Percentiles rank a stretch among this genome's conserved stretches.
These are phyloP conservation scores for Adelognathus sp. DNA, from an alignment of 2,888 invertebrate species.

Conservation along the genomic window DNA sequence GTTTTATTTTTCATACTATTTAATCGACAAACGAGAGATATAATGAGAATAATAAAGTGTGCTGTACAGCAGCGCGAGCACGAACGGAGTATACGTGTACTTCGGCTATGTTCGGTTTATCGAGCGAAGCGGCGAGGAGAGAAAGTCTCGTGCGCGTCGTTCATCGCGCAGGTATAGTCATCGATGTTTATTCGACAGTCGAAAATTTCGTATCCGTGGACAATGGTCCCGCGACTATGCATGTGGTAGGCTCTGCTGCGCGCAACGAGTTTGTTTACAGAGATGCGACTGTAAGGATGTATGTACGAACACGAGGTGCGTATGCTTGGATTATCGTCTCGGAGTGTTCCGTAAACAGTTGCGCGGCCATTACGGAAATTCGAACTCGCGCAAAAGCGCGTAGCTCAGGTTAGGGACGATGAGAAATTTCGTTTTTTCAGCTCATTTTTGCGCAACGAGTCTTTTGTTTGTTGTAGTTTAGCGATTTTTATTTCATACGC, in stretches of 20 bases:
- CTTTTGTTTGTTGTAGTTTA: too few relatives aligned
- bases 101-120: neutral
- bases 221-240: neutral
- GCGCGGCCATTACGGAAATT: too few relatives aligned
- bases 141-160: slow-evolving; percentile 64
- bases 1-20: neutral
- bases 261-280: neutral
- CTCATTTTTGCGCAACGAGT: too few relatives aligned
- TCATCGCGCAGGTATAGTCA: slow-evolving; percentile 68
- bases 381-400: too few relatives aligned
- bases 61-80: too few relatives aligned
- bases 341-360: too few relatives aligned
- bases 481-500: too few relatives aligned
- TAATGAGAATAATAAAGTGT: too few relatives aligned
- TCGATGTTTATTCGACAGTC: slow-evolving; percentile 50
- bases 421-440: too few relatives aligned
- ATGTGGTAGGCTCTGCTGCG: neutral
- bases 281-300: slow-evolving; percentile 8
- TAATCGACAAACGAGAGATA: neutral
- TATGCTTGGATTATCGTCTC: too few relatives aligned
- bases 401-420: too few relatives aligned
- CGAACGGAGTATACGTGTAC: slow-evolving; percentile 43
- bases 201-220: neutral
- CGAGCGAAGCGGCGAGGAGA: slow-evolving; percentile 26
- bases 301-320: too few relatives aligned